Base-by-base conservation (phyloP, 1,140 invertebrate species). In the Drosophila watanabei region DNA sequence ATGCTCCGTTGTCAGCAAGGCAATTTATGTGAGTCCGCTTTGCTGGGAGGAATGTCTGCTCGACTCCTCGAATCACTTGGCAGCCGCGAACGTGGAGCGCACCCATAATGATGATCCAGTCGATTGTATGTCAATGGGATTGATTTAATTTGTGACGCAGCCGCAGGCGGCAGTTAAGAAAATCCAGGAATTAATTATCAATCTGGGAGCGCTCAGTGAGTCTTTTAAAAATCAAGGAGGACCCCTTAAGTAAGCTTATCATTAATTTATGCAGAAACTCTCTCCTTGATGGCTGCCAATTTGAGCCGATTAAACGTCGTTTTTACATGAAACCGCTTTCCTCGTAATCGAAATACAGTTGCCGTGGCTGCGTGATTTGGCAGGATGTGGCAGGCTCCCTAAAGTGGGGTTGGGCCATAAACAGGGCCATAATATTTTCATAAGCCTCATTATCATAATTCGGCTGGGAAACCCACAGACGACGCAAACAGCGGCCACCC, bases 291-390 rank as follows among this genome's bases (percentile, higher is more conserved):
- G 54, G 37, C 57, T 75, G 72, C 39, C 59, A 75, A 75, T 56
- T 56, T 78, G 75, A 79, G 75, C 75, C 75, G 75, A 79, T 78
- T 79, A 78, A 52, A 35, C 32, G 32, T 28, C 32, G 39, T 77
- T 59, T 37, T 54, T 57, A 43, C 33, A 45, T 37, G 64, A 33
- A 69, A 48, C 10, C 48, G 63, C 49, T 69, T 66, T 18, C 32
- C 63, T 48, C 63, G 35, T 39, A 59, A 24, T 57, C 37, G 75
- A 61, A 70, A 70, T 24, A 54, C 18, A 20, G 71, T 75, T 73
- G 46, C 68, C 70, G 10, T 51, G 56, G 10, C 39, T 39, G 0
- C 54, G 14, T 10, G 7, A n/a, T 20, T 63, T 24, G 51, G 2
- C 37, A 69, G 64, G 39, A 30, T 52, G 62, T 16, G 28, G 4